phyloP scores from a whole-genome alignment of 2,113 vertebrate genomes.

The Delphinapterus leucas region DNA sequence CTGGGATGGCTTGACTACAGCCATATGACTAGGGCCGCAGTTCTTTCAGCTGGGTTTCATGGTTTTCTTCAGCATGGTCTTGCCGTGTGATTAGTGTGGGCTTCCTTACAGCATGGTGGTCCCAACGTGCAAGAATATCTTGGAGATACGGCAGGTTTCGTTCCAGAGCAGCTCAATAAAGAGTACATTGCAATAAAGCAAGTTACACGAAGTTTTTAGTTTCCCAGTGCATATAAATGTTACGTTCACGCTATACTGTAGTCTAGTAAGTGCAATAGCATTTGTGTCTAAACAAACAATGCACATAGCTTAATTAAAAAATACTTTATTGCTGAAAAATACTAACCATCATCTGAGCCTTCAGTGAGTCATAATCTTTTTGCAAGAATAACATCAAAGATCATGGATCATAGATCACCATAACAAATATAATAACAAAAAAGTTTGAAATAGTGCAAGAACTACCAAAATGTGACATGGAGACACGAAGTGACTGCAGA shows the following conservation, averaged over 20 bases:
- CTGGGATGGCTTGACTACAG: not conserved
- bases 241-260: not conserved
- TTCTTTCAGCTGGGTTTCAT: not conserved
- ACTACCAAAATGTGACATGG: not conserved
- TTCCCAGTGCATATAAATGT: not conserved
- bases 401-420: not conserved
- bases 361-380: not conserved
- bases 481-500: not conserved
- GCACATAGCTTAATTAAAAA: not conserved
- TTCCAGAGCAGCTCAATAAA: not conserved
- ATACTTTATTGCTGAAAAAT: not conserved
- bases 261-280: not conserved
- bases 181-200: not conserved
- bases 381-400: not conserved
- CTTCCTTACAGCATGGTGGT: not conserved
- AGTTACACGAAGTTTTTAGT: not conserved
- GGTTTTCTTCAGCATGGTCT: not conserved
- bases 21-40: accelerated
- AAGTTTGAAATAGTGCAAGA: not conserved
- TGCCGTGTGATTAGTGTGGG: not conserved
- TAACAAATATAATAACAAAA: not conserved
- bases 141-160: not conserved
- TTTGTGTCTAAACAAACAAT: not conserved
- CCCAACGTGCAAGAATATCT: not conserved
- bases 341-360: not conserved